Evolutionary conservation across 2,113 vertebrate genomes (phyloP).

Genomic region (Microtus oregoni): DNA sequence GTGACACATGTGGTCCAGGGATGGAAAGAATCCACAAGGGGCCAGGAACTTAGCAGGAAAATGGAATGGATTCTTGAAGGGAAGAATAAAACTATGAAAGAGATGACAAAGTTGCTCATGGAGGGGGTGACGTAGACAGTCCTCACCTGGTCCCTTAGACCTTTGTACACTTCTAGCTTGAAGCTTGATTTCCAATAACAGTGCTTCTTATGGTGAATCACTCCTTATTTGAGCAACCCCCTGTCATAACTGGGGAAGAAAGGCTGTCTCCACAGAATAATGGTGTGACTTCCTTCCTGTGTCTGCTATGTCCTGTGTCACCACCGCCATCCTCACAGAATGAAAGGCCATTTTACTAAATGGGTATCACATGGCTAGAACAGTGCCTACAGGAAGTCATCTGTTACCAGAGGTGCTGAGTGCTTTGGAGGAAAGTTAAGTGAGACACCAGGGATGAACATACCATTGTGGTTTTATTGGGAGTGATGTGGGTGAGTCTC

Average conservation of each 20-base stretch:
- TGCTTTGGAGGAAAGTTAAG: background rate
- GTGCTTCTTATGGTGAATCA: background rate
- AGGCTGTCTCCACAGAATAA: background rate
- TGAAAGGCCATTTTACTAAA: background rate
- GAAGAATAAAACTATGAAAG: background rate
- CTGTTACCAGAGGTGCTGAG: too few species aligned
- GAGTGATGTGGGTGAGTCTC: background rate
- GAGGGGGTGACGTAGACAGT: background rate
- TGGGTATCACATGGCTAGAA: background rate
- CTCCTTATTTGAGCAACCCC: background rate
- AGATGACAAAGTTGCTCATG: background rate
- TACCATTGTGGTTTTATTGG: background rate
- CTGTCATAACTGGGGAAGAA: background rate
- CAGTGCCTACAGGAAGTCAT: background rate
- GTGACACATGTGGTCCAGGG: background rate
- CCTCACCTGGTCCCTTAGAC: background rate
- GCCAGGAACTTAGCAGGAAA: background rate
- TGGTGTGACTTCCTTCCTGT: background rate
- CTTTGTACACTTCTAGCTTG: background rate
- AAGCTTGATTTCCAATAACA: background rate
- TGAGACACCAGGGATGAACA: background rate
- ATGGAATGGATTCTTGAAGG: background rate
- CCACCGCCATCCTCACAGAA: background rate
- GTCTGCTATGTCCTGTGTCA: background rate
- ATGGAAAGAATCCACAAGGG: background rate